Percentiles rank a stretch among this genome's conserved stretches.
phyloP scores from a whole-genome alignment of 2,888 invertebrate genomes.

The Caenorhabditis macrosperma region DNA sequence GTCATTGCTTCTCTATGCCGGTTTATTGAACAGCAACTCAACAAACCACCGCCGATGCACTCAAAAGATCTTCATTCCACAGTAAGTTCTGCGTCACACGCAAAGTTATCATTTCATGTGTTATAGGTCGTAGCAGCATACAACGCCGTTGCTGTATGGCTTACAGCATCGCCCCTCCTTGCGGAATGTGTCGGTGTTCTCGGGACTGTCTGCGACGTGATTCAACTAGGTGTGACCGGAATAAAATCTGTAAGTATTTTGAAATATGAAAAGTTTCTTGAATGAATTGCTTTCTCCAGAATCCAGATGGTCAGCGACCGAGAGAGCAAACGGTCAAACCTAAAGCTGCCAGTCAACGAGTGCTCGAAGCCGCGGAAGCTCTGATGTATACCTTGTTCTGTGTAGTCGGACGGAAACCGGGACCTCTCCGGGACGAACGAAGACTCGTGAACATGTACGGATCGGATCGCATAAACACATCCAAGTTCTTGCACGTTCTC shows the following conservation, averaged over 20 bases:
- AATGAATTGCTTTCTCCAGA: background rate
- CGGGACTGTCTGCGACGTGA: conserved; percentile 93
- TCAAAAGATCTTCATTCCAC: conserved; percentile 93
- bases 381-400: conserved; percentile 85
- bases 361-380: conserved; percentile 96
- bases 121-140: conserved; percentile 84
- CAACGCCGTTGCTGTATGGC: conserved; percentile 86
- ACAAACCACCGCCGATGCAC: conserved; percentile 93
- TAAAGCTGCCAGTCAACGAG: conserved; percentile 92
- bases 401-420: conserved; percentile 57
- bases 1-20: conserved; percentile 96
- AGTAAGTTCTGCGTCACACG: conserved; percentile 83
- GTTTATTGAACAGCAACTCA: conserved; percentile 95
- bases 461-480: conserved; percentile 64
- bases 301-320: conserved; percentile 10
- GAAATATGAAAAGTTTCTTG: too few relatives aligned
- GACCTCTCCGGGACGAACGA: conserved; percentile 70
- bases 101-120: background rate
- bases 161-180: conserved; percentile 91
- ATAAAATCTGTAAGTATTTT: conserved; percentile 35
- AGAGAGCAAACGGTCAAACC: conserved; percentile 18
- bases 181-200: conserved; percentile 93
- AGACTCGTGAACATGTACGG: conserved; percentile 73
- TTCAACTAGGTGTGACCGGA: conserved; percentile 97
- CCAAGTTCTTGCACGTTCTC: conserved; percentile 74